Base-by-base conservation (phyloP, 1,140 invertebrate genomes). In the Drosophila fuyamai region DNA sequence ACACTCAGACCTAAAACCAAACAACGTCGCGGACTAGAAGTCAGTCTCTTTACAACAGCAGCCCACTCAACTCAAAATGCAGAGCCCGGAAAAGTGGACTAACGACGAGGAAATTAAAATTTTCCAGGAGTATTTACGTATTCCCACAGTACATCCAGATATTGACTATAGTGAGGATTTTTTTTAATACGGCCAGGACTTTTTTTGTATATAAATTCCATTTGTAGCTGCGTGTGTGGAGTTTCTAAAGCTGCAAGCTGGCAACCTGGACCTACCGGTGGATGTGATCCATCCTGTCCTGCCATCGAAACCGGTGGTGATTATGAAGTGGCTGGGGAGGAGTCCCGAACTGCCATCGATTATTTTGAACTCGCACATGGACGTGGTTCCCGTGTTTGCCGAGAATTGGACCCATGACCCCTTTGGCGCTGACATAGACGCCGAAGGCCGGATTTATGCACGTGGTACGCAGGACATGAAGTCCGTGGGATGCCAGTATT, bases 311-410 rank as follows among this genome's bases (percentile, higher is more conserved):
- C 96, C 96, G 5, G 93, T 96, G 54, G 93, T 97, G 29, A 85
- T 97, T 40, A 94, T 98, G 82, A 96, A 96, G 63, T 96, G 96
- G 95, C 62, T 92, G 70, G 97, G 97, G 62, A 93, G 78, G 6
- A 93, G 96, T 32, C 95, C 96, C 5, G 79, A 93, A 14, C 91
- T 96, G 50, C 94, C 95, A 14, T 93, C 96, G 1, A 93, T 98
- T 62, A 80, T 97, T 18, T 93, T 98, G 2, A 97, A 97, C 88
- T 97, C 96, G 50, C 97, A 98, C 83, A 97, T 96, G 93, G 97
- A 98, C 93, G 97, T 98, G 38, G 97, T 98, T 3, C 96, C 97
- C 27, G 96, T 97, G 2, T 96, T 95, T 92, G 91, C 93, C 12
- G 93, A 95, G 65, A 94, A 94, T 47, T 95, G 95, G 95, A 94